Base-by-base conservation (phyloP, 2,888 invertebrate genomes). In the Zaprionus obscuricornis region DNA sequence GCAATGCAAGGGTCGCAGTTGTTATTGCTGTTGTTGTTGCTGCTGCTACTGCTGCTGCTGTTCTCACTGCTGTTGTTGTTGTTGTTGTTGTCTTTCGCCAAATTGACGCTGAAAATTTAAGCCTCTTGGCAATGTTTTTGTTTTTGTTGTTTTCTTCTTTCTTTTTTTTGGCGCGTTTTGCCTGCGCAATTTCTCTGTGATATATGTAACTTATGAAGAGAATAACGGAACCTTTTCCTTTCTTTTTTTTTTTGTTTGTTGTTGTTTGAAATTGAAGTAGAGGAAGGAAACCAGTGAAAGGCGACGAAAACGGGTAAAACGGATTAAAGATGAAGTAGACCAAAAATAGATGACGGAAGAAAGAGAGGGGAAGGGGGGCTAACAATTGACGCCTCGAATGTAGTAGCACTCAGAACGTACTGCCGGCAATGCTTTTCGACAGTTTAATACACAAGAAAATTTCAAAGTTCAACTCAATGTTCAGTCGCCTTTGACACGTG, bases 81-180 rank as follows among this genome's bases (percentile, higher is more conserved):
- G 49, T 18, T 52, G 27, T 66, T 49, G 33, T 11, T n/a, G 36
- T 16, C 14, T 62, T 62, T 5, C 24, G 56, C 51, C 40, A 68
- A 68, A 68, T 68, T 68, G 68, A 57, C 68, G 68, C 64, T 68
- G 69, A 68, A 68, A 68, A 68, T 68, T 68, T 64, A 68, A 57
- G 69, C 68, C 63, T n/a, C 50, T 51, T 58, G 68, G 68, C 68
- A 54, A 69, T 69, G 68, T 58, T 65, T 69, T 64, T 55, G 67
- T 66, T 66, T 66, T 60, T 39, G 18, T 8, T 49, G n/a, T n/a
- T n/a, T n/a, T n/a, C n/a, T n/a, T n/a, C n/a, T n/a, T n/a, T n/a
- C 40, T n/a, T n/a, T n/a, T n/a, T n/a, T n/a, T n/a, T n/a, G n/a
- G n/a, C n/a, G n/a, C 45, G 59, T 54, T 51, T 47, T 42, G 63